These are phyloP conservation scores for Sphaerophoria rueppellii DNA, from an alignment of 2,888 invertebrate species.

Conservation along the genomic window DNA sequence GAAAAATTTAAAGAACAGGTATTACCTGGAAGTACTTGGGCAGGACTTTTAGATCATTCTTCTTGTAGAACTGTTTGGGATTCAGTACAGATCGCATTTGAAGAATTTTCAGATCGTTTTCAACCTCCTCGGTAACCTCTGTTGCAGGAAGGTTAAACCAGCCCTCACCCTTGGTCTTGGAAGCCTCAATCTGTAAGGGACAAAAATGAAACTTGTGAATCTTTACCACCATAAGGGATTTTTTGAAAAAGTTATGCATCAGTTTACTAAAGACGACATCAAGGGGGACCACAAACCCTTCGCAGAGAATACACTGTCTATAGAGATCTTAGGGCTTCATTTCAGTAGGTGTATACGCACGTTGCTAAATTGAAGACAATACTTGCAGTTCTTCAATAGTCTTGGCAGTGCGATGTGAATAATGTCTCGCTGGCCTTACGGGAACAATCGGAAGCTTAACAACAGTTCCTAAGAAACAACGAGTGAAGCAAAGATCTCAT, in stretches of 20 bases:
- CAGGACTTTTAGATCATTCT: slow-evolving; percentile 91
- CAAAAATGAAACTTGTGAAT: slow-evolving; percentile 10
- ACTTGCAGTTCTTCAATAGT: slow-evolving; percentile 76
- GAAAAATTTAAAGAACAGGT: slow-evolving; percentile 7
- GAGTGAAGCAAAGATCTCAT: slow-evolving; percentile 77
- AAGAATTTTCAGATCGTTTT: slow-evolving; percentile 93
- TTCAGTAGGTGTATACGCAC: slow-evolving; percentile 66
- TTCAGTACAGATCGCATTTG: slow-evolving; percentile 96
- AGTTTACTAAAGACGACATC: slow-evolving; percentile 83
- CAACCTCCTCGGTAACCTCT: slow-evolving; percentile 93
- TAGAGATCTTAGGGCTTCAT: slow-evolving; percentile 42
- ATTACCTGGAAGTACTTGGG: slow-evolving; percentile 97
- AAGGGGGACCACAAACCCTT: slow-evolving; percentile 76
- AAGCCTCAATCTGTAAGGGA: slow-evolving; percentile 86
- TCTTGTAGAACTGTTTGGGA: slow-evolving; percentile 97
- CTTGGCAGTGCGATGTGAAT: slow-evolving; percentile 73
- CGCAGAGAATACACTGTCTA: slow-evolving; percentile 72
- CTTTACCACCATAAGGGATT: background rate
- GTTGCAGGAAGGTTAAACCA: slow-evolving; percentile 96
- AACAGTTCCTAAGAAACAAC: slow-evolving; percentile 81
- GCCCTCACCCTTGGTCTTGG: slow-evolving; percentile 90
- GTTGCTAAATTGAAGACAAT: slow-evolving; percentile 76
- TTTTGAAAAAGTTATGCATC: slow-evolving; percentile 72
- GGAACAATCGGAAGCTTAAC: slow-evolving; percentile 76
- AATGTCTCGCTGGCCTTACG: slow-evolving; percentile 82